These are phyloP conservation scores for Drosophila sucinea DNA, from an alignment of 1,140 invertebrate species.

Conservation along the genomic window DNA sequence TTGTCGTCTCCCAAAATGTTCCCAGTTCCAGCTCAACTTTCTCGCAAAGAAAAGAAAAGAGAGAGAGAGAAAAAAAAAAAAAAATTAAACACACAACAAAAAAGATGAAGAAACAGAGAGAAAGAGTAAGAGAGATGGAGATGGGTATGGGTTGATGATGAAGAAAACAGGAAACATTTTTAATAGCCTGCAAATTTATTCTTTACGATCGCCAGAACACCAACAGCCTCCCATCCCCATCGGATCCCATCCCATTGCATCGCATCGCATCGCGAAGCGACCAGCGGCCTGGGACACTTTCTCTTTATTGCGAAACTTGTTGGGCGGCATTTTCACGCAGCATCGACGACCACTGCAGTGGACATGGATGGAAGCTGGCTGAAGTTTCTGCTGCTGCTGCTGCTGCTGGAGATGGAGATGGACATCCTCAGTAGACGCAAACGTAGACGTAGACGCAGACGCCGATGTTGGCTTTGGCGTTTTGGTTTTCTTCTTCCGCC, in stretches of 20 bases:
- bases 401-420: constrained; percentile 45
- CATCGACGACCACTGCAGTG: constrained; percentile 25
- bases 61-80: constrained; percentile 20
- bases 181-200: constrained; percentile 75
- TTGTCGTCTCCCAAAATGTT: constrained; percentile 49
- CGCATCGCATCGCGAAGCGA: neutral
- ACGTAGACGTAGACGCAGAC: constrained; percentile 13
- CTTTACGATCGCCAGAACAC: constrained; percentile 79
- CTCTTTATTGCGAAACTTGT: constrained; percentile 81
- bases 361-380: constrained; percentile 2
- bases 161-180: constrained; percentile 74
- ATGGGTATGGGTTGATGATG: constrained; percentile 24
- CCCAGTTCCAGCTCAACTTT: constrained; percentile 38
- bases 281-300: constrained; percentile 66
- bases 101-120: constrained; percentile 34
- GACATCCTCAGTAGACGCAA: constrained; percentile 46
- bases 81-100: constrained; percentile 17
- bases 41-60: constrained; percentile 43
- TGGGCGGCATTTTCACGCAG: constrained; percentile 76
- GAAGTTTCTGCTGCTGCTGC: too few species aligned
- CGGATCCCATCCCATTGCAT: neutral
- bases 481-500: constrained; percentile 72
- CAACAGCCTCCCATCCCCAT: constrained; percentile 7
- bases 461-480: constrained; percentile 17
- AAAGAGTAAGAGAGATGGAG: neutral